Percentiles rank a stretch among this genome's conserved stretches.
Evolutionary conservation across 2,888 invertebrate genomes (phyloP).

Genomic region (Aplocera efformata): DNA sequence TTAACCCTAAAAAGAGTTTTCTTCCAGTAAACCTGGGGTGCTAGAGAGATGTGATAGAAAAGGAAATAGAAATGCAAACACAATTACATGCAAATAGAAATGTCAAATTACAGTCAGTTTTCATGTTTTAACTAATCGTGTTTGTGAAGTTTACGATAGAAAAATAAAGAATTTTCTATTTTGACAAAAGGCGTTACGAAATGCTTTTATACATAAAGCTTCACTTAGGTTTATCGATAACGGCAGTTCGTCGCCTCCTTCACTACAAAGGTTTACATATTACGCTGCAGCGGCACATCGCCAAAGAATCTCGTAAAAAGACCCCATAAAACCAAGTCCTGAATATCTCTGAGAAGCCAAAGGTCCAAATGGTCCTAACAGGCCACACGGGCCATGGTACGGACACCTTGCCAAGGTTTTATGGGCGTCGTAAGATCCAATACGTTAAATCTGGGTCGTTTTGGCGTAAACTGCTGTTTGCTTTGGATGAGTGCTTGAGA

Average conservation of each 20-base stretch:
- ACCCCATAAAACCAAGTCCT: conserved; percentile 32
- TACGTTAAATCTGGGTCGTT: conserved; percentile 19
- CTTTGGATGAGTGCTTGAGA: not conserved
- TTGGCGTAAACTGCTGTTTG: conserved; percentile 10
- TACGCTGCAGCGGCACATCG: conserved; percentile 24
- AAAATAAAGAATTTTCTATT: too few species aligned
- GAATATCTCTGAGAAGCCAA: conserved; percentile 24
- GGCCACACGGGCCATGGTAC: conserved; percentile 11
- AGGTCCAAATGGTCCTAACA: conserved; percentile 1
- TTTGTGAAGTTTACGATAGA: too few species aligned
- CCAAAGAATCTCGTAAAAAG: conserved; percentile 34
- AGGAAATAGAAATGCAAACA: too few species aligned
- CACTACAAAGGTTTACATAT: conserved; percentile 32
- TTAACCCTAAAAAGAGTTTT: too few species aligned
- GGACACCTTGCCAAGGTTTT: conserved; percentile 29
- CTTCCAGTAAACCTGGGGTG: too few species aligned
- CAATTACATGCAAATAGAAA: too few species aligned
- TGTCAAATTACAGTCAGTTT: too few species aligned
- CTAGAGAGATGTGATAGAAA: too few species aligned
- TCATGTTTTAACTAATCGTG: too few species aligned
- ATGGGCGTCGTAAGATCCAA: conserved; percentile 17
- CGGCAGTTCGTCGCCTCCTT: conserved; percentile 11
- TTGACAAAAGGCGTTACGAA: too few species aligned
- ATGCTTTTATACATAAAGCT: too few species aligned
- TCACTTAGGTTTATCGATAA: conserved; percentile 21